Evolutionary conservation across 2,797 vertebrate genomes (phyloP).

Genomic region (Meriones psammophilus): DNA sequence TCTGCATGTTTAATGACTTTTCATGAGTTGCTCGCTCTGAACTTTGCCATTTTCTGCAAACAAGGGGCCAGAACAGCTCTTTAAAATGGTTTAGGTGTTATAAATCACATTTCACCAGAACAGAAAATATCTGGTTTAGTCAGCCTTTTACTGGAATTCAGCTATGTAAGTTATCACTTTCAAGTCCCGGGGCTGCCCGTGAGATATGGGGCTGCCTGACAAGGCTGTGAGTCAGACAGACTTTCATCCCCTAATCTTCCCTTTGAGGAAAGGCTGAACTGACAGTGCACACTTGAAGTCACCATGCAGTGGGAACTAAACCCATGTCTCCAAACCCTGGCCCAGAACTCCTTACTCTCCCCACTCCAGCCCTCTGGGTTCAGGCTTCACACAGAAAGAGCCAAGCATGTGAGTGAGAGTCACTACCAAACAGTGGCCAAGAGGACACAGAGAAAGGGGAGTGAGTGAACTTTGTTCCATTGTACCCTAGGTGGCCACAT

Average conservation of each 20-base stretch:
- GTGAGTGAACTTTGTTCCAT: rapidly evolving
- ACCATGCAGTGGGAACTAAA: background rate
- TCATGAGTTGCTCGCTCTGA: background rate
- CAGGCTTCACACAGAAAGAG: background rate
- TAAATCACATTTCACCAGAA: conserved; percentile 24
- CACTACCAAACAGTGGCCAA: background rate
- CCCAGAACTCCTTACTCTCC: background rate
- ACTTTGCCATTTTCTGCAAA: conserved; percentile 1
- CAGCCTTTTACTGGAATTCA: conserved; percentile 69
- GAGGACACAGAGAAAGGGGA: background rate
- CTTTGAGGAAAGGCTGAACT: background rate
- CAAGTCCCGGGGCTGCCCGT: background rate
- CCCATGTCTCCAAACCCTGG: background rate
- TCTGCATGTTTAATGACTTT: background rate
- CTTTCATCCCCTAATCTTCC: background rate
- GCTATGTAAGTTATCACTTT: background rate
- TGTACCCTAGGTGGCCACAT: background rate
- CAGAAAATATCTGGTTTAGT: conserved; percentile 64
- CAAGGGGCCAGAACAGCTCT: conserved; percentile 59
- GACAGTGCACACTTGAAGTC: background rate
- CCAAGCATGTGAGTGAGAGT: rapidly evolving
- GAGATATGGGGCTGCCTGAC: background rate
- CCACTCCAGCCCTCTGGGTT: background rate
- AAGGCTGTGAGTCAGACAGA: conserved; percentile 31
- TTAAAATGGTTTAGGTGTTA: conserved; percentile 19